These are phyloP conservation scores for Cranoglanis bouderius DNA, from an alignment of 2,113 vertebrate genomes.

Conservation along the genomic window DNA sequence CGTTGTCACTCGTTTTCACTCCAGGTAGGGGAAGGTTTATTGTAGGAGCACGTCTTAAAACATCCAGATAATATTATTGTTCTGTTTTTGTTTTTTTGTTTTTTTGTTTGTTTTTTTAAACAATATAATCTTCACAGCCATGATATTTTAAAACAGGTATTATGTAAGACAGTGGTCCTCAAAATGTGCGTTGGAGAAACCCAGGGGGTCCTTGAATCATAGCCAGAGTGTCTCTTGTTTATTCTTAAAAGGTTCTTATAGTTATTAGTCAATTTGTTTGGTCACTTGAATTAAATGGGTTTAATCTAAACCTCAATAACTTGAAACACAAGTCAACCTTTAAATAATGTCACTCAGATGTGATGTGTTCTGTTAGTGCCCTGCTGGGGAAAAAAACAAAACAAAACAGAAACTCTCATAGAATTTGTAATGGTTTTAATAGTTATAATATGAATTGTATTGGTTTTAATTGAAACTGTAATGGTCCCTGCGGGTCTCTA, in stretches of 20 bases:
- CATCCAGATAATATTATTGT: neutral
- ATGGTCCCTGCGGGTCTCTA: no score
- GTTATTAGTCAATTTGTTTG: neutral
- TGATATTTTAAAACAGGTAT: neutral
- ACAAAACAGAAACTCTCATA: no score
- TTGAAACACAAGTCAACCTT: neutral
- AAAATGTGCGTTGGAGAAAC: neutral
- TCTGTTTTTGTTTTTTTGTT: no score
- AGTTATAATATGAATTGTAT: no score
- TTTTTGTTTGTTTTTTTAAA: neutral
- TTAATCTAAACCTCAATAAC: neutral
- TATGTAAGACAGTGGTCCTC: neutral
- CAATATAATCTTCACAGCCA: neutral
- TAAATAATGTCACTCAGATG: neutral
- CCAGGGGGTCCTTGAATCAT: neutral
- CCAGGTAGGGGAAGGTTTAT: neutral
- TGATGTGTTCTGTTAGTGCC: neutral
- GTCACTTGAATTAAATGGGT: neutral
- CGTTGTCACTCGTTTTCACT: neutral
- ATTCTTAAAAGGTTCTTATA: neutral
- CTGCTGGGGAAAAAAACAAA: no score
- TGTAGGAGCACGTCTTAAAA: neutral
- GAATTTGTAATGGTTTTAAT: no score
- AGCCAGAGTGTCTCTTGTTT: neutral
- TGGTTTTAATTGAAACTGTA: no score